Evolutionary conservation across 1,140 invertebrate genomes (phyloP).

Genomic region (Pantala flavescens): DNA sequence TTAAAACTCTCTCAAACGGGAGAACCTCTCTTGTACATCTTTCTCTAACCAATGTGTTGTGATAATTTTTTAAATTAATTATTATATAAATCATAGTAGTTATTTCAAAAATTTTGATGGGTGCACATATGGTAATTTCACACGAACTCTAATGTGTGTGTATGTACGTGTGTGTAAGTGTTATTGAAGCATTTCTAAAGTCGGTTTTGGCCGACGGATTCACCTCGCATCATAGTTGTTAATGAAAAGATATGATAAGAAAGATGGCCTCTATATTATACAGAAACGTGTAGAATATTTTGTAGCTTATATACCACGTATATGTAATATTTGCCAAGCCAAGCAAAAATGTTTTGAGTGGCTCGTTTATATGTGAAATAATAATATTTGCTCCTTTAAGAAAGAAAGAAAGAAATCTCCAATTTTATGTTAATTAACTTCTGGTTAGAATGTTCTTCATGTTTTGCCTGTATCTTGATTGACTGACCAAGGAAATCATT

Average conservation of each 20-base stretch:
- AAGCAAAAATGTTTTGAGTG: neutral
- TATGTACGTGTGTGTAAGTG: neutral
- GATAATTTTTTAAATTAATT: constrained; percentile 11
- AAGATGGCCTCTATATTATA: constrained; percentile 10
- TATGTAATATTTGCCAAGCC: constrained; percentile 9
- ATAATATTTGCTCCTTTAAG: neutral
- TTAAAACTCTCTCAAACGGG: too few species aligned
- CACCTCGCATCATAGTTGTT: constrained; percentile 8
- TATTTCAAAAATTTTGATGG: neutral
- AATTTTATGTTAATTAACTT: neutral
- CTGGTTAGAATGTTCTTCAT: neutral
- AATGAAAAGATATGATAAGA: neutral
- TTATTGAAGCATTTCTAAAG: neutral
- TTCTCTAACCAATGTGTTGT: constrained; percentile 1
- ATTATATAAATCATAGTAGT: neutral
- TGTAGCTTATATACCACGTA: constrained; percentile 6
- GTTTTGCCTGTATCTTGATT: constrained; percentile 7
- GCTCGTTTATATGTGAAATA: constrained; percentile 6
- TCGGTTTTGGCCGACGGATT: neutral
- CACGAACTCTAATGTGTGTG: constrained; percentile 4
- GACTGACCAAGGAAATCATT: neutral
- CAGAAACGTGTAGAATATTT: constrained; percentile 6
- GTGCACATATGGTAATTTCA: constrained; percentile 8
- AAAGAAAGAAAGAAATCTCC: neutral
- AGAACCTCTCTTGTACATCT: neutral